These are phyloP conservation scores for Apodemia duryi DNA, from an alignment of 2,888 invertebrate genomes.

Conservation along the genomic window DNA sequence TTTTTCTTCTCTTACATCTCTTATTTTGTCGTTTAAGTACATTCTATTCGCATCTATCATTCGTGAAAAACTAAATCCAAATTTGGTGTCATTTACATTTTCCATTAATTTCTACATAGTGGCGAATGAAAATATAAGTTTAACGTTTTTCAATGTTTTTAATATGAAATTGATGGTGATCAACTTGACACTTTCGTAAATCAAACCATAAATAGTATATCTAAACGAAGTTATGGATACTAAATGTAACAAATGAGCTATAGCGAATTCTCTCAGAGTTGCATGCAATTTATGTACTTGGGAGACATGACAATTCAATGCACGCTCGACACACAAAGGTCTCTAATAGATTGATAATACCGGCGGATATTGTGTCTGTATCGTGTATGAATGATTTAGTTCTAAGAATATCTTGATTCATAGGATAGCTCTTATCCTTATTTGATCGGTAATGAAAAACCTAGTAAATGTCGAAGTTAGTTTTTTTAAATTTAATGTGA, in stretches of 20 bases:
- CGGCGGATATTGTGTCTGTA: constrained; percentile 11
- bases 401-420: constrained; percentile 20
- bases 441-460: not conserved
- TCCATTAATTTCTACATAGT: not conserved
- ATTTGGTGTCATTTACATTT: not conserved
- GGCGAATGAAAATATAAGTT: too few relatives aligned
- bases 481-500: not conserved
- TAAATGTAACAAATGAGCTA: constrained; percentile 1
- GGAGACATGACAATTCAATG: constrained; percentile 12
- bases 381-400: constrained; percentile 7
- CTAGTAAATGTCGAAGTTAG: not conserved
- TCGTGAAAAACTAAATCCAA: not conserved
- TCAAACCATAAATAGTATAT: not conserved
- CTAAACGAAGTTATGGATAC: not conserved
- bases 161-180: too few relatives aligned
- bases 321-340: constrained; percentile 9
- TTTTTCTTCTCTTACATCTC: too few relatives aligned
- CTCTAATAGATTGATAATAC: constrained; percentile 18
- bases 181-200: not conserved
- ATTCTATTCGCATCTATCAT: not conserved
- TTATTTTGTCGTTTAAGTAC: too few relatives aligned
- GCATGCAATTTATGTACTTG: constrained; percentile 4
- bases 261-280: constrained; percentile 2
- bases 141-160: too few relatives aligned
- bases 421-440: not conserved